A percentile compares a stretch with the other conserved stretches of the same genome.
Conservation (phyloP, 1,140 invertebrate species). For the Brachionus rubens region DNA sequence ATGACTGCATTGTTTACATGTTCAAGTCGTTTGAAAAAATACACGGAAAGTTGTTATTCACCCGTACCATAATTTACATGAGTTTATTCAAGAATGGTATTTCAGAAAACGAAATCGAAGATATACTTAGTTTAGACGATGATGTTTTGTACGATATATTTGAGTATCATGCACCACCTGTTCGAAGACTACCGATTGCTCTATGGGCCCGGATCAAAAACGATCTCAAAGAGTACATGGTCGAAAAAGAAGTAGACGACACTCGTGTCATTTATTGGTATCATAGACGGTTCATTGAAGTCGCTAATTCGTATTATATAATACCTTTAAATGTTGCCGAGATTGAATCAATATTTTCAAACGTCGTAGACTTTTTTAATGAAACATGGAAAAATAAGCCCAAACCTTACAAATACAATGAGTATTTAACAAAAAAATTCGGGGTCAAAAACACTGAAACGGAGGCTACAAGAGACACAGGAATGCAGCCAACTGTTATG, state of each 20-base stretch:
- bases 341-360: background rate
- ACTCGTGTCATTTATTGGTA: conserved; percentile 46
- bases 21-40: conserved; percentile 50
- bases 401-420: conserved; percentile 36
- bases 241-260: conserved; percentile 65
- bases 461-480: background rate
- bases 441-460: background rate
- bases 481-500: conserved; percentile 19
- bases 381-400: conserved; percentile 44
- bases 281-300: conserved; percentile 47
- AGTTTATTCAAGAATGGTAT: conserved; percentile 52
- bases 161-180: conserved; percentile 48
- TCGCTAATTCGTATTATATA: conserved; percentile 21
- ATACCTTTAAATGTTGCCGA: background rate
- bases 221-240: conserved; percentile 67
- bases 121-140: conserved; percentile 56
- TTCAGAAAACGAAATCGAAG: conserved; percentile 54
- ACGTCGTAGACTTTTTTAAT: conserved; percentile 42
- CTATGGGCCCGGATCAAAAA: conserved; percentile 69
- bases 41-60: conserved; percentile 51
- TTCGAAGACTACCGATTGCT: conserved; percentile 56
- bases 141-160: conserved; percentile 54
- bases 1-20: background rate
- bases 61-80: conserved; percentile 73
- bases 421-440: conserved; percentile 30